These are phyloP conservation scores for Cercocebus atys DNA, from an alignment of 2,113 vertebrate species.

Conservation along the genomic window DNA sequence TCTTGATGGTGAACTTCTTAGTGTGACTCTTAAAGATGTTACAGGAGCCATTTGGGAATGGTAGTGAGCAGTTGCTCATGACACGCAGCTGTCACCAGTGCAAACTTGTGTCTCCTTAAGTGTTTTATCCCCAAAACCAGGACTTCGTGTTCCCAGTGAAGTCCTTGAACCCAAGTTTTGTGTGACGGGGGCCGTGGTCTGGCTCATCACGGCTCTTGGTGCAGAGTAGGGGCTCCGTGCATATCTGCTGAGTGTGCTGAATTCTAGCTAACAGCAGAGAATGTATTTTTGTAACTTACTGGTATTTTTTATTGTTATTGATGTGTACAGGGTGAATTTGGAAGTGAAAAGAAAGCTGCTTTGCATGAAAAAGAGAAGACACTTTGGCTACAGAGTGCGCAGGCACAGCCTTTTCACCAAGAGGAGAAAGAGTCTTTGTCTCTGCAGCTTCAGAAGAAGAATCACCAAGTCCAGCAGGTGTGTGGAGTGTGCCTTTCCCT, in stretches of 20 bases:
- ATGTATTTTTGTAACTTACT: not conserved
- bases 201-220: not conserved
- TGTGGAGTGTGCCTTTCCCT: rapidly evolving
- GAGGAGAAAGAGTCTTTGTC: constrained; percentile 69
- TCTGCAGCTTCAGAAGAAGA: constrained; percentile 76
- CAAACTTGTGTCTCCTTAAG: not conserved
- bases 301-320: not conserved
- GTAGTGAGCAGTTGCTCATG: not conserved
- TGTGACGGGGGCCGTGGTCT: no score
- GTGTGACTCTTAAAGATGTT: not conserved
- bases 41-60: not conserved
- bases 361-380: constrained; percentile 59
- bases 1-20: not conserved
- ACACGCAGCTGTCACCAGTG: no score
- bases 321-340: constrained; percentile 77
- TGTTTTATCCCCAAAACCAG: not conserved
- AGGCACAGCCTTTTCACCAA: not conserved
- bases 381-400: constrained; percentile 57
- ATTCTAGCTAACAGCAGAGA: not conserved
- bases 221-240: not conserved
- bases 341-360: constrained; percentile 70
- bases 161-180: not conserved
- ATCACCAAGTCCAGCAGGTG: constrained; percentile 77
- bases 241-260: not conserved
- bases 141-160: not conserved